phyloP scores from a whole-genome alignment of 2,888 invertebrate genomes.

The Campaea margaritaria region DNA sequence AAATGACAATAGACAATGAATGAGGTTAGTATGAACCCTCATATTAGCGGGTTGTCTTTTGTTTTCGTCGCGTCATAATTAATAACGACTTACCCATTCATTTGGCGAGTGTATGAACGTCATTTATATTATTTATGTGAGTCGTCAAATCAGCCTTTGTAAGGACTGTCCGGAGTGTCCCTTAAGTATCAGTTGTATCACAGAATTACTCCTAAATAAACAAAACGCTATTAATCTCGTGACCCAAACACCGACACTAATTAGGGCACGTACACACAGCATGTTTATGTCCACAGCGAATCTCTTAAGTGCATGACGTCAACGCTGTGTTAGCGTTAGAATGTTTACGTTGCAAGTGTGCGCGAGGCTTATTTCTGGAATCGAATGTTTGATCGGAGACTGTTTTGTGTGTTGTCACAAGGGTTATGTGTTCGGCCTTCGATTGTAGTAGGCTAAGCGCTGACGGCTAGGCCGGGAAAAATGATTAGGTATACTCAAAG shows the following conservation, averaged over 20 bases:
- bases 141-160: too few relatives aligned
- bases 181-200: neutral
- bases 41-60: too few relatives aligned
- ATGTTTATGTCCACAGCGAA: conserved; percentile 23
- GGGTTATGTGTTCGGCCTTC: conserved; percentile 26
- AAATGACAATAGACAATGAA: too few relatives aligned
- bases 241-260: conserved; percentile 17
- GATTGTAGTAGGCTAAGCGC: conserved; percentile 9
- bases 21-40: too few relatives aligned
- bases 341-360: conserved; percentile 19
- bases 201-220: conserved; percentile 8
- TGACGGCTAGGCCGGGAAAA: too few relatives aligned
- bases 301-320: conserved; percentile 27
- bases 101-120: too few relatives aligned
- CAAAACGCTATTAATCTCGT: conserved; percentile 3
- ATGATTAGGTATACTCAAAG: neutral
- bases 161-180: neutral
- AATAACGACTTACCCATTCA: too few relatives aligned
- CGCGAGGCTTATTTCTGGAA: conserved; percentile 20
- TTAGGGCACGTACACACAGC: conserved; percentile 25
- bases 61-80: too few relatives aligned
- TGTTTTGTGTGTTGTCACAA: conserved; percentile 23
- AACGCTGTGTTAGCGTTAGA: conserved; percentile 10
- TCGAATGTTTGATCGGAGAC: conserved; percentile 25
- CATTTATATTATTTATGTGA: too few relatives aligned